phyloP scores from a whole-genome alignment of 2,113 vertebrate genomes.

The Tonatia bakeri region DNA sequence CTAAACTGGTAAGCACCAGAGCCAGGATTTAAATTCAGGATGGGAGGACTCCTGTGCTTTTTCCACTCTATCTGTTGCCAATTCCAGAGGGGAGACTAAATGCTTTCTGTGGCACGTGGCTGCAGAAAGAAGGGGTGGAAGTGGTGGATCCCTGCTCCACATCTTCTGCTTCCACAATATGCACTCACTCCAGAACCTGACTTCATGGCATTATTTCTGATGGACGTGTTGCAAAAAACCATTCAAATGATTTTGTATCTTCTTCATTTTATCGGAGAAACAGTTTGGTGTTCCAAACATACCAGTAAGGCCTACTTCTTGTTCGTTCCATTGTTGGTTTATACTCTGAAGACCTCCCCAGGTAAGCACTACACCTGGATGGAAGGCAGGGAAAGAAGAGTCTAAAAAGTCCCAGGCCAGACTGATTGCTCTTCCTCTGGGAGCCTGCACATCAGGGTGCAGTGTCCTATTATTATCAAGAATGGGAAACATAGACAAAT shows the following conservation, averaged over 20 bases:
- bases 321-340: background rate
- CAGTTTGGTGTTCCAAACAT: background rate
- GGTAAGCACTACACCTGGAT: background rate
- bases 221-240: background rate
- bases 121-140: background rate
- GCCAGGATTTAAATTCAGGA: background rate
- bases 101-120: background rate
- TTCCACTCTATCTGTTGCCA: background rate
- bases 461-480: background rate
- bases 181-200: background rate
- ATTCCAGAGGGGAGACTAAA: background rate
- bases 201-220: background rate
- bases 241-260: background rate
- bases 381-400: background rate
- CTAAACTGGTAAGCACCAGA: background rate
- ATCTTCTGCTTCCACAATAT: background rate
- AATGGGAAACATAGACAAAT: background rate
- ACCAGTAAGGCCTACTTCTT: background rate
- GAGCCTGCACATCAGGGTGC: background rate
- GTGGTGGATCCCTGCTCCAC: background rate
- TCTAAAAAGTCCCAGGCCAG: background rate
- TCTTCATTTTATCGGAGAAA: background rate
- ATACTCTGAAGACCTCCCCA: background rate
- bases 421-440: background rate
- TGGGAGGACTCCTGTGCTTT: background rate